Conservation (phyloP, 2,797 vertebrate genomes). For the Chiroxiphia lanceolata region DNA sequence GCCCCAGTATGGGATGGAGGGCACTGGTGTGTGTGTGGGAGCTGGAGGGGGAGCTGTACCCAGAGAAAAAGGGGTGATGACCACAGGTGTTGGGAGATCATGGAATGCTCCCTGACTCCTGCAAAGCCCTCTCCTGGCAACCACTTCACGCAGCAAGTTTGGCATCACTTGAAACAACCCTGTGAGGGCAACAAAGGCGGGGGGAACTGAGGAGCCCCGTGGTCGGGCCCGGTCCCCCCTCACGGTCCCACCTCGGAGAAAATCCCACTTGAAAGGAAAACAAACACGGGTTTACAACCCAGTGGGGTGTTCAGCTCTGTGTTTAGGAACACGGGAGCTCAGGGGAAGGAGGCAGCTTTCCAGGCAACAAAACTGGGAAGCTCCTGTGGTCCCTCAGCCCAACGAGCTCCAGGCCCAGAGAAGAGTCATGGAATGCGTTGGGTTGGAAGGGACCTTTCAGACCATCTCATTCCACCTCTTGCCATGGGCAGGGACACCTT, state of each 20-base stretch:
- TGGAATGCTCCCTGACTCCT: rapidly evolving
- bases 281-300: not conserved
- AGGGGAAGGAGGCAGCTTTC: not conserved
- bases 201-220: not conserved
- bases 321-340: not conserved
- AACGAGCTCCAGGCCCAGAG: rapidly evolving
- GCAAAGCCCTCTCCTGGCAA: not conserved
- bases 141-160: not conserved
- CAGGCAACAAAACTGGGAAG: not conserved
- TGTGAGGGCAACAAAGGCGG: not conserved
- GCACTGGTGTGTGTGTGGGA: not conserved
- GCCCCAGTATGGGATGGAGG: not conserved
- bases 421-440: too few species aligned
- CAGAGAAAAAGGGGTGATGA: rapidly evolving
- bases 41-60: not conserved
- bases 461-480: not conserved
- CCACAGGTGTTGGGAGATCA: not conserved
- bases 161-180: not conserved
- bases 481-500: not conserved
- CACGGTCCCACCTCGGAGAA: not conserved
- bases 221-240: not conserved
- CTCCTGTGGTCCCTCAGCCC: not conserved
- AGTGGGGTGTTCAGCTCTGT: rapidly evolving
- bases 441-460: not conserved
- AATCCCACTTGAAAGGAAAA: not conserved